phyloP scores from a whole-genome alignment of 2,888 invertebrate genomes.

The Epistrophella euchroma region DNA sequence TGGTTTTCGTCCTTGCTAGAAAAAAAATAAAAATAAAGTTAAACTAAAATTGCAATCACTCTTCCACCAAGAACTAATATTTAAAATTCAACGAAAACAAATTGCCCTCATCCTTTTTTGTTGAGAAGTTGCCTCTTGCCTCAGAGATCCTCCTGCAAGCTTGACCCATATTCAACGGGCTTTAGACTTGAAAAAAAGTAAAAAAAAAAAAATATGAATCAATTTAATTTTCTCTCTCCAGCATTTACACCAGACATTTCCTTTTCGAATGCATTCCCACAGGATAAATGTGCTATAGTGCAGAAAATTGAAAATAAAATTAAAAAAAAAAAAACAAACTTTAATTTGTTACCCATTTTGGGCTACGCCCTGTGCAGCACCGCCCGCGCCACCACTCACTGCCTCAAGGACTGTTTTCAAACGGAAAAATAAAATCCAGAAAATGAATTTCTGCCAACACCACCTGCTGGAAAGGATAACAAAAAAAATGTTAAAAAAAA shows the following conservation, averaged over 20 bases:
- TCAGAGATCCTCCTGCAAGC: conserved; percentile 42
- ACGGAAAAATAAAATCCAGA: conserved; percentile 28
- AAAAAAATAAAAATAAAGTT: not conserved
- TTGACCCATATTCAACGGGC: conserved; percentile 60
- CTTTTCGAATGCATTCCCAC: conserved; percentile 62
- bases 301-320: conserved; percentile 47
- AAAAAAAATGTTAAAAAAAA: not conserved
- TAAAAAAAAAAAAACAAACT: conserved; percentile 33
- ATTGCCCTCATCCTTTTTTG: conserved; percentile 69
- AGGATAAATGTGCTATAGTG: conserved; percentile 42
- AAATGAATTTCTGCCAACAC: conserved; percentile 12
- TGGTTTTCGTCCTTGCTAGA: conserved; percentile 50
- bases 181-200: conserved; percentile 7
- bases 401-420: not conserved
- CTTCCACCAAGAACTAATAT: conserved; percentile 67
- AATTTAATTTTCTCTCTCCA: conserved; percentile 66
- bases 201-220: conserved; percentile 28
- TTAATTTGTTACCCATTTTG: conserved; percentile 39
- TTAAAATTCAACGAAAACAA: conserved; percentile 73
- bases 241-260: conserved; percentile 32
- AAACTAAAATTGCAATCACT: conserved; percentile 66
- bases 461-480: conserved; percentile 38
- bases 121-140: not conserved
- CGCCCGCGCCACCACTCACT: not conserved
- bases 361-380: not conserved